Percentiles rank a stretch among this genome's conserved stretches.
Conservation (phyloP, 2,888 invertebrate genomes). For the Drosophila paranaensis region DNA sequence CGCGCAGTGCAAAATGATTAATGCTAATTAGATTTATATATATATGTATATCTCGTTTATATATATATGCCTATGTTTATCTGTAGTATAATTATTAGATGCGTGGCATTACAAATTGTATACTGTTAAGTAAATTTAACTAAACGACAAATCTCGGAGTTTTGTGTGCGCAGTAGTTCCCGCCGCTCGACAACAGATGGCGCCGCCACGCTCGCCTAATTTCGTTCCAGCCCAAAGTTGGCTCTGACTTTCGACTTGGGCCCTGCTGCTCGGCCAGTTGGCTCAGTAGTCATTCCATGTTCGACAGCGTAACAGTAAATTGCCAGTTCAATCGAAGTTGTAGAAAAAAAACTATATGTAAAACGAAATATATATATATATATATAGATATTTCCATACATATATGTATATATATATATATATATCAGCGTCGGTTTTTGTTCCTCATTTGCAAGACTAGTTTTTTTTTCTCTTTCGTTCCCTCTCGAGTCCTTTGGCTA, state of each 20-base stretch:
- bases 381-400: not conserved
- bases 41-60: not conserved
- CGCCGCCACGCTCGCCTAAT: conserved; percentile 1
- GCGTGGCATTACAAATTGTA: conserved; percentile 26
- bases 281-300: conserved; percentile 23
- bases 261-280: not conserved
- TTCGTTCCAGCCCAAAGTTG: conserved; percentile 6
- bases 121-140: conserved; percentile 8
- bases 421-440: not conserved
- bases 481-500: not conserved
- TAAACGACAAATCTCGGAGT: not conserved
- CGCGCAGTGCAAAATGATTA: conserved; percentile 79
- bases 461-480: conserved; percentile 2
- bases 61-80: not conserved
- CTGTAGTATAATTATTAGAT: conserved; percentile 28
- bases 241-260: conserved; percentile 11
- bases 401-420: not conserved
- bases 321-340: conserved; percentile 30
- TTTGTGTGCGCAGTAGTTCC: conserved; percentile 9
- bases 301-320: conserved; percentile 45
- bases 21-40: conserved; percentile 9
- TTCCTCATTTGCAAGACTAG: not conserved
- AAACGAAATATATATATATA: not conserved
- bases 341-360: conserved; percentile 9
- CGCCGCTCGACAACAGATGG: conserved; percentile 8